A percentile compares a stretch with the other conserved stretches of the same genome.
Evolutionary conservation across 2,888 invertebrate species (phyloP).

Genomic region (Catocala sponsa): DNA sequence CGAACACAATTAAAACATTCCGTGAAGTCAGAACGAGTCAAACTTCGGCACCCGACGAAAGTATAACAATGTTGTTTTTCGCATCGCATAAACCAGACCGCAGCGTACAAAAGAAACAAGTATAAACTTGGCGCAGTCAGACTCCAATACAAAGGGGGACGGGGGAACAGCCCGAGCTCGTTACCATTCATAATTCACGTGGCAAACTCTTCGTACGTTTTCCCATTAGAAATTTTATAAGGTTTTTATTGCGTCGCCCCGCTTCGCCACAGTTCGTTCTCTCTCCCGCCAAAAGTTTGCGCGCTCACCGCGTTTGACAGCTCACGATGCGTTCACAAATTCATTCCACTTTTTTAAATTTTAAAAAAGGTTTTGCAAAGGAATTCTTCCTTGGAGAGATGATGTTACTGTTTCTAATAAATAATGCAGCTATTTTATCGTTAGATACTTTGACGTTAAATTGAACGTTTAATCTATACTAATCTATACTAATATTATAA

Average conservation of each 20-base stretch:
- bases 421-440: not conserved
- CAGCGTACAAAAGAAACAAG: constrained; percentile 83
- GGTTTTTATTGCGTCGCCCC: constrained; percentile 80
- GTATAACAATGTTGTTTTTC: constrained; percentile 79
- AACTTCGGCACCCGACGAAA: constrained; percentile 48
- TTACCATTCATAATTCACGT: constrained; percentile 87
- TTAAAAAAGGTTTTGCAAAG: constrained; percentile 38
- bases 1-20: constrained; percentile 50
- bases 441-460: too few species aligned
- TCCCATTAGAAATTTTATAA: constrained; percentile 87
- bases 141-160: constrained; percentile 58
- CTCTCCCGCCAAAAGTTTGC: constrained; percentile 70
- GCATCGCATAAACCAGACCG: constrained; percentile 67
- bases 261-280: constrained; percentile 34
- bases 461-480: too few species aligned
- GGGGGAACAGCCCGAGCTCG: constrained; percentile 64
- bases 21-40: constrained; percentile 51
- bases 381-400: constrained; percentile 32
- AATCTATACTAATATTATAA: too few species aligned
- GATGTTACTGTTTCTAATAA: constrained; percentile 11
- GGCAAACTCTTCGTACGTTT: constrained; percentile 86
- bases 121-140: constrained; percentile 70
- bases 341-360: constrained; percentile 49
- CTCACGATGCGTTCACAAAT: constrained; percentile 55
- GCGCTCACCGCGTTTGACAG: constrained; percentile 65